A percentile compares a stretch with the other conserved stretches of the same genome.
Evolutionary conservation across 1,140 invertebrate species (phyloP).

Genomic region (Drosophila elegans): DNA sequence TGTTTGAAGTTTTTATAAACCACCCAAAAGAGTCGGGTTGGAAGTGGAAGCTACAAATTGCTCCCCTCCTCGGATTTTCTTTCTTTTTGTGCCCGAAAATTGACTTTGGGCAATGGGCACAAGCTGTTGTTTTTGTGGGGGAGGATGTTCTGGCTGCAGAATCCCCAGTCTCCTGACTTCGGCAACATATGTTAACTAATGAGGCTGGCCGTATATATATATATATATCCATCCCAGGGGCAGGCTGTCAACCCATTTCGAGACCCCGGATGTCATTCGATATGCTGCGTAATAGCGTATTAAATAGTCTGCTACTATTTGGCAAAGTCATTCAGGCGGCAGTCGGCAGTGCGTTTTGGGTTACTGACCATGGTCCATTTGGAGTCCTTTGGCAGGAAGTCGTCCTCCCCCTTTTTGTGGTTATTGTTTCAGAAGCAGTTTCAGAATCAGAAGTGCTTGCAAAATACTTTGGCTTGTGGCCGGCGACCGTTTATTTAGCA

Average conservation of each 20-base stretch:
- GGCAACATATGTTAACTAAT: slow-evolving; percentile 83
- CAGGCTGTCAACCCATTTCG: slow-evolving; percentile 61
- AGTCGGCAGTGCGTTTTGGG: slow-evolving; percentile 70
- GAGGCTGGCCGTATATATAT: slow-evolving; percentile 43
- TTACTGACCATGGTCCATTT: slow-evolving; percentile 53
- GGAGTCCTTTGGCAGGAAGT: not conserved
- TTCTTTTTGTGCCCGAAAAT: slow-evolving; percentile 68
- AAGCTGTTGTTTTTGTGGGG: slow-evolving; percentile 70
- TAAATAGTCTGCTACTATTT: slow-evolving; percentile 84
- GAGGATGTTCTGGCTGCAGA: slow-evolving; percentile 26
- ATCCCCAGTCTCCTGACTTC: slow-evolving; percentile 26
- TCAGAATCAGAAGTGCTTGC: slow-evolving; percentile 34
- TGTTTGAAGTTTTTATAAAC: slow-evolving; percentile 78
- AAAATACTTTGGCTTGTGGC: slow-evolving; percentile 50
- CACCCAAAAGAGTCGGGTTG: slow-evolving; percentile 31
- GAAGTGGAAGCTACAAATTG: slow-evolving; percentile 58
- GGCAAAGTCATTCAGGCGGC: slow-evolving; percentile 68
- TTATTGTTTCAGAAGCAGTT: slow-evolving; percentile 55
- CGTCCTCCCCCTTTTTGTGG: slow-evolving; percentile 32
- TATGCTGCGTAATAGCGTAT: slow-evolving; percentile 82
- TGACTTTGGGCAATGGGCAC: slow-evolving; percentile 80
- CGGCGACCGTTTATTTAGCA: slow-evolving; percentile 73
- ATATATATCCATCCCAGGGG: slow-evolving; percentile 6
- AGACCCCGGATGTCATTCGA: slow-evolving; percentile 66
- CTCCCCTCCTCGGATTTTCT: slow-evolving; percentile 14